Base-by-base conservation (phyloP, 2,113 vertebrate species). In the Ciconia stormi region DNA sequence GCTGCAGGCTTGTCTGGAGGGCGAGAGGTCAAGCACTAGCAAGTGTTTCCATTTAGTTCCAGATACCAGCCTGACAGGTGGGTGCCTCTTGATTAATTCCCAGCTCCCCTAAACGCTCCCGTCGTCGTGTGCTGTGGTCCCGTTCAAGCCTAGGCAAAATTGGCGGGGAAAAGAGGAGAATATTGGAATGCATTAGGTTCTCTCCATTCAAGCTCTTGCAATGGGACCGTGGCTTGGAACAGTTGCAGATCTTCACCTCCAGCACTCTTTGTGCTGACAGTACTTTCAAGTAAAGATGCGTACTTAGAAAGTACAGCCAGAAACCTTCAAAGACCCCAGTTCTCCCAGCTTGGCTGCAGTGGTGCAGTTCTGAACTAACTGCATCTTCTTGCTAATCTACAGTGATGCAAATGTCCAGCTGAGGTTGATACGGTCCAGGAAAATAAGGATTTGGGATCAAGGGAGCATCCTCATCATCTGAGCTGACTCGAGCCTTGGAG, bases 41-140 rank as follows among this genome's bases (percentile, higher is more conserved):
- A 97, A 98, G 98, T 99, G 99, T 98, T 99, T 99, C 96, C 46
- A 16, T 98, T 99, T 99, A 99, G 99, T 99, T 99, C 99, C 99
- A 99, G 99, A 99, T 99, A 97, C 99, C 98, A 97, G 98, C 98
- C 98, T 99, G 99, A 99, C 99, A 99, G 99, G 98, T 98, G 98
- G 97, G 97, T 78, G 90, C 98, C 96, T 91, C 89, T 97, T 99
- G 99, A 99, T 99, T 99, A 98, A 99, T 99, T 98, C 98, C 97
- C 95, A 82, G 86, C 82, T 96, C 97, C 97, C 84, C 59, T n/a
- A 76, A 95, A 95, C n/a, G 46, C 59, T 94, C 83, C 90, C 9
- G 7, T 62, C 46, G 21, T 88, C 87, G 40, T 82, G 58, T 88
- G 89, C 46, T 13, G 32, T 53, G 55, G 66, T 80, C 82, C 79